These are phyloP conservation scores for Pammene fasciana DNA, from an alignment of 2,888 invertebrate species.

Conservation along the genomic window DNA sequence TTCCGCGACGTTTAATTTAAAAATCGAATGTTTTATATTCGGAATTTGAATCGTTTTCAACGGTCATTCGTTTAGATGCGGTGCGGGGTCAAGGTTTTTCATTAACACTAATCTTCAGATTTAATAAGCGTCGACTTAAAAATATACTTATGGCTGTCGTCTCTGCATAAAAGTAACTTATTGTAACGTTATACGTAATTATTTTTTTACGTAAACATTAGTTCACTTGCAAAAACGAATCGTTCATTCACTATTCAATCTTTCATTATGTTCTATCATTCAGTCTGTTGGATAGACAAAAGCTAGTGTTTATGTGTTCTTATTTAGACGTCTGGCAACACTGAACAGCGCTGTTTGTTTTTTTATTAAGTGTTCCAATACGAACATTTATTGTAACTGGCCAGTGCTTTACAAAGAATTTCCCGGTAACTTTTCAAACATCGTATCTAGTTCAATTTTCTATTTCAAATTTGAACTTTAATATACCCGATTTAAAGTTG, in stretches of 20 bases:
- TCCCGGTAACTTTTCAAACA: background rate
- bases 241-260: background rate
- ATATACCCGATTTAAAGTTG: background rate
- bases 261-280: slow-evolving; percentile 57
- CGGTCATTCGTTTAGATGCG: slow-evolving; percentile 20
- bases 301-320: slow-evolving; percentile 69
- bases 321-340: slow-evolving; percentile 71
- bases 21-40: slow-evolving; percentile 30
- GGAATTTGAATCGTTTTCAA: slow-evolving; percentile 32
- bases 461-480: slow-evolving; percentile 1
- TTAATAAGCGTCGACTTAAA: slow-evolving; percentile 2
- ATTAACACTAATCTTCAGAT: slow-evolving; percentile 29
- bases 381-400: slow-evolving; percentile 73
- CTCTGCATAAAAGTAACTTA: background rate
- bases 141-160: slow-evolving; percentile 2
- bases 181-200: background rate
- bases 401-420: slow-evolving; percentile 69
- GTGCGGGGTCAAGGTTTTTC: slow-evolving; percentile 31
- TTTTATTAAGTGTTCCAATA: slow-evolving; percentile 73
- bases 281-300: slow-evolving; percentile 72
- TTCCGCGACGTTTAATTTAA: slow-evolving; percentile 39
- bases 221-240: background rate
- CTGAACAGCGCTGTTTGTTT: slow-evolving; percentile 75
- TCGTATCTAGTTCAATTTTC: background rate
- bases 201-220: too few relatives aligned